Evolutionary conservation across 2,888 invertebrate genomes (phyloP).

Genomic region (Coenonympha arcania): DNA sequence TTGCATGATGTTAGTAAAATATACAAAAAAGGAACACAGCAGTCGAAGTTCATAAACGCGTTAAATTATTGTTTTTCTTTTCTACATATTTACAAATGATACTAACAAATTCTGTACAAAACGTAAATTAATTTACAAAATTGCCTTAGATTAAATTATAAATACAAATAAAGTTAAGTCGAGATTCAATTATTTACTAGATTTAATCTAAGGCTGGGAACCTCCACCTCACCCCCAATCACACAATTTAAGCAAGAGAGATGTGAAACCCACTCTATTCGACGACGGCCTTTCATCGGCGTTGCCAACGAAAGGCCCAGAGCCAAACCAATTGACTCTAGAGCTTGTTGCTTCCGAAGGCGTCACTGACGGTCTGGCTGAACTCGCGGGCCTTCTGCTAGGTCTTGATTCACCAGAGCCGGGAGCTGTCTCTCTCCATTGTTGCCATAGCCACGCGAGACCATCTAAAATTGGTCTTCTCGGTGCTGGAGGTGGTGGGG

Average conservation of each 20-base stretch:
- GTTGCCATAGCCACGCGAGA: constrained; percentile 75
- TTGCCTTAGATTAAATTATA: constrained; percentile 26
- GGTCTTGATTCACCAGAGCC: constrained; percentile 45
- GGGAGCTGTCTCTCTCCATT: constrained; percentile 72
- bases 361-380: constrained; percentile 42
- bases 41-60: constrained; percentile 3
- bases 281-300: constrained; percentile 55
- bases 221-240: constrained; percentile 67
- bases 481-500: constrained; percentile 63
- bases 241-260: constrained; percentile 63
- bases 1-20: background rate
- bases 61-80: constrained; percentile 10
- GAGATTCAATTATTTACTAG: constrained; percentile 18
- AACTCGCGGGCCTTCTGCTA: constrained; percentile 42
- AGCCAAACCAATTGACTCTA: constrained; percentile 65
- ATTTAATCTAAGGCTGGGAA: constrained; percentile 53
- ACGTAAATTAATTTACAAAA: constrained; percentile 12
- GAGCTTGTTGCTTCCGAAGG: constrained; percentile 49
- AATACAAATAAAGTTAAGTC: constrained; percentile 13
- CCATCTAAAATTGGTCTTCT: constrained; percentile 71
- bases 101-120: constrained; percentile 21
- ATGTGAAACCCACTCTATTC: constrained; percentile 71
- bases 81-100: constrained; percentile 25
- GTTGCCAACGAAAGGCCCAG: constrained; percentile 69
- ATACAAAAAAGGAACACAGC: background rate